These are phyloP conservation scores for Sebastes nivosus DNA, from an alignment of 2,797 vertebrate genomes.

Conservation along the genomic window DNA sequence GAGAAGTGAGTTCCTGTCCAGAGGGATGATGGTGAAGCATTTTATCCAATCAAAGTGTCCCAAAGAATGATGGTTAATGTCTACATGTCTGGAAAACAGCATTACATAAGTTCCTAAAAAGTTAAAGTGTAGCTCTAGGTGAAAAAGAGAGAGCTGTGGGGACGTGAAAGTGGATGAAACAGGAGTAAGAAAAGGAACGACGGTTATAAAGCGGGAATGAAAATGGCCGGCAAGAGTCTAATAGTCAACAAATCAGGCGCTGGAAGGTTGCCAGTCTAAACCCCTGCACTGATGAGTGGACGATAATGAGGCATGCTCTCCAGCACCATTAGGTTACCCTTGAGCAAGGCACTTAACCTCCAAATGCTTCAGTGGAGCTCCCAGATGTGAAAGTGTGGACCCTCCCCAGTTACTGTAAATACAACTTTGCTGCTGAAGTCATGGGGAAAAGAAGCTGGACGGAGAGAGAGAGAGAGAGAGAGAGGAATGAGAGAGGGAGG, in stretches of 20 bases:
- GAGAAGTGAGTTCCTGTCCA: constrained; percentile 41
- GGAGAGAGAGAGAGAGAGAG: constrained; percentile 1
- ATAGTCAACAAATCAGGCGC: constrained; percentile 14
- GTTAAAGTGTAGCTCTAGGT: not conserved
- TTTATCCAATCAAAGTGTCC: constrained; percentile 37
- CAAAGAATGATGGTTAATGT: constrained; percentile 19
- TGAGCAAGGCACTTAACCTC: constrained; percentile 55
- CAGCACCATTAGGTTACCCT: constrained; percentile 16
- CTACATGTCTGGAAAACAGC: constrained; percentile 12
- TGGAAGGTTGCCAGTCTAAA: constrained; percentile 22
- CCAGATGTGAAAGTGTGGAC: constrained; percentile 28
- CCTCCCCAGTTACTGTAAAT: constrained; percentile 48
- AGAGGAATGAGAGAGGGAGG: constrained; percentile 21
- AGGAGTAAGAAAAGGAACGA: not conserved
- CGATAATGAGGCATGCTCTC: constrained; percentile 32
- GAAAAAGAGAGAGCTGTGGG: not conserved
- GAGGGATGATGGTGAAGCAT: constrained; percentile 32
- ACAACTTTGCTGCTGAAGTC: constrained; percentile 26
- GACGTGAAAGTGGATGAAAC: not conserved
- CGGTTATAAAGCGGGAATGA: not conserved
- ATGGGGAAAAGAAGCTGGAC: constrained; percentile 16
- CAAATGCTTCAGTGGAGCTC: constrained; percentile 30
- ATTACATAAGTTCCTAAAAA: not conserved
- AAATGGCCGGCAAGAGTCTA: not conserved
- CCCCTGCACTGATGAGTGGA: constrained; percentile 6